Evolutionary conservation across 1,140 invertebrate species (phyloP).

Genomic region (Meloidogyne exigua): DNA sequence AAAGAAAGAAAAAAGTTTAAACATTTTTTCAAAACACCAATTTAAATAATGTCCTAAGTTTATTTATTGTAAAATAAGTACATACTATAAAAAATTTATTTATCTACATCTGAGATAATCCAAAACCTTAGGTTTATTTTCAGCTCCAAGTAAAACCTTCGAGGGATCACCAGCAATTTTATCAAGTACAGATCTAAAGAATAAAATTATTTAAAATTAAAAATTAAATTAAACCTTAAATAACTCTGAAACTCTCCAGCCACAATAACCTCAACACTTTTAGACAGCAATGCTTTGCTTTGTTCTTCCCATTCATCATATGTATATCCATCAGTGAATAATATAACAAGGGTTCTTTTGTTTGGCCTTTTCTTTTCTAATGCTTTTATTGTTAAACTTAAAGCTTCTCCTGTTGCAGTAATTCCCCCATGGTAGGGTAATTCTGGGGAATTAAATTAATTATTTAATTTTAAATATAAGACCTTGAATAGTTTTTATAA

Average conservation of each 20-base stretch:
- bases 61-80: too few species aligned
- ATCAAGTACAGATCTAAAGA: conserved; percentile 28
- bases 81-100: too few species aligned
- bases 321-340: conserved; percentile 29
- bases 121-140: conserved; percentile 24
- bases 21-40: background rate
- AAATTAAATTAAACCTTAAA: background rate
- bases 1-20: too few species aligned
- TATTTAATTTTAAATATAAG: background rate
- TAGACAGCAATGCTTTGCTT: background rate
- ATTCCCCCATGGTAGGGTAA: conserved; percentile 30
- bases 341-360: conserved; percentile 29
- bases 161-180: conserved; percentile 26
- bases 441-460: background rate
- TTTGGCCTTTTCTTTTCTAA: conserved; percentile 26
- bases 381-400: conserved; percentile 21
- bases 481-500: conserved; percentile 23
- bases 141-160: conserved; percentile 13
- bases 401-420: conserved; percentile 27
- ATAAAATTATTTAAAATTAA: background rate
- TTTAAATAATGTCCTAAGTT: background rate
- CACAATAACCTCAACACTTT: conserved; percentile 14
- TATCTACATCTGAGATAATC: conserved; percentile 11
- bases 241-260: conserved; percentile 6
- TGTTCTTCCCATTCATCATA: conserved; percentile 22